Evolutionary conservation across 2,888 invertebrate genomes (phyloP), one percentile per base, ranked within the genome.

Genomic region (Drosophila suboccidentalis): DNA sequence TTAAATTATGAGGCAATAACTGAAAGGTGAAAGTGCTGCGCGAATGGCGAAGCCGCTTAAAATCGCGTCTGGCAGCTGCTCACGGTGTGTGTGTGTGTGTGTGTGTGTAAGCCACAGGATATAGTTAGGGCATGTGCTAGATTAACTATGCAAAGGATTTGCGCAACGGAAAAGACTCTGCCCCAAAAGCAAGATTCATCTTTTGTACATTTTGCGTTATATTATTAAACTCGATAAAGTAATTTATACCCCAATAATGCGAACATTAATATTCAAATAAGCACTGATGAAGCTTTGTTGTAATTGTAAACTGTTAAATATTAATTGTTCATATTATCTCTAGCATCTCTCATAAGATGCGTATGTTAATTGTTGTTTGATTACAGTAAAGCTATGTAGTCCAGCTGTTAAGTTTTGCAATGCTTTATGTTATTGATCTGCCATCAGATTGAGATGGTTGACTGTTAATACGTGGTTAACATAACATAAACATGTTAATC

Each of bases 1-100:
- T 85, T 82, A 81, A 85, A 87, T 79, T 87, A 81, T 87, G 79
- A 70, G 71, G 72, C 57, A 72, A 69, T 76, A 80, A 76, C 64
- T 64, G 63, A 61, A 74, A 68, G 63, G 70, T 66, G 61, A 72
- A 73, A 67, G 55, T 54, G 36, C 29, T 38, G 41, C 43, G 51
- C 63, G 71, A 60, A 41, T 59, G 61, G 54, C 63, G 49, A 50
- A 55, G 59, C 15, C 13, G 43, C 61, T 53, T 60, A 36, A 65
- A 75, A 75, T 43, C 78, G 72, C 65, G 73, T n/a, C 69, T 44
- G 47, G 49, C 76, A 72, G 44, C 69, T 62, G 57, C 53, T 26
- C 58, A 50, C 50, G 36, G 49, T 61, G 53, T 50, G 59, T 46
- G 47, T 51, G 26, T 26, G 26, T 50, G 44, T 61, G 47, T 50